Base-by-base conservation (phyloP, 37 sponge, comb jelly and placozoan genomes). In the Spongilla lacustris region DNA sequence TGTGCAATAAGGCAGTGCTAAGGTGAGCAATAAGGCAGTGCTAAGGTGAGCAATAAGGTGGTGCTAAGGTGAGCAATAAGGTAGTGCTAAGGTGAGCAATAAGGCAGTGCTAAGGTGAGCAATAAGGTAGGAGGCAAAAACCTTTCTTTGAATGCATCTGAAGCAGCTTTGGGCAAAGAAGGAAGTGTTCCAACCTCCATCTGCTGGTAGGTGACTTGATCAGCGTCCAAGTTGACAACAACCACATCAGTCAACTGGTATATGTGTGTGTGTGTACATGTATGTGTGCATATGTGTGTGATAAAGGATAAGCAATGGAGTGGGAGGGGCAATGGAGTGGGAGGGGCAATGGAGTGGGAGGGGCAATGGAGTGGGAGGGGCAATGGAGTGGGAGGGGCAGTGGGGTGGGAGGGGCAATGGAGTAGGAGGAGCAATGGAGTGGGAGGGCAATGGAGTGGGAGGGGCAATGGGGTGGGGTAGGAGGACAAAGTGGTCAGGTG, bases 161-260 rank as follows among this genome's bases (percentile, higher is more conserved):
- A 36, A 66, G 87, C 86, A 30, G 36, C 22, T 26, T 35, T 35
- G 31, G 87, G 91, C 10, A 91, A 67, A 50, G 46, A 14, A 26
- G 87, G 87, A 22, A 86, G 49, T 30, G 69, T 24, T 9, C 36
- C 31, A 38, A 4, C 31, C n/a, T 91, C 82, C 50, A 26, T 33
- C 27, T 84, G 76, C 21, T 70, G 12, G 33, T 69, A 67, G 21
- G 48, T 67, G 28, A 92, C 89, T 26, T 26, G 46, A 10, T 69
- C 92, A 33, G 79, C 50, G 77, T 92, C 92, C 81, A 92, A 41
- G 50, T 88, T 58, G 23, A 92, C 85, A 32, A 88, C 36, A 29
- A 92, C 89, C 14, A 74, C 84, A 83, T 87, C 82, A 14, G 32
- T 67, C 23, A 91, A 58, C 92, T 91, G 72, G 0, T 9, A 6